These are phyloP conservation scores for Jordanella pulchra DNA, from an alignment of 2,797 vertebrate genomes.

Conservation along the genomic window DNA sequence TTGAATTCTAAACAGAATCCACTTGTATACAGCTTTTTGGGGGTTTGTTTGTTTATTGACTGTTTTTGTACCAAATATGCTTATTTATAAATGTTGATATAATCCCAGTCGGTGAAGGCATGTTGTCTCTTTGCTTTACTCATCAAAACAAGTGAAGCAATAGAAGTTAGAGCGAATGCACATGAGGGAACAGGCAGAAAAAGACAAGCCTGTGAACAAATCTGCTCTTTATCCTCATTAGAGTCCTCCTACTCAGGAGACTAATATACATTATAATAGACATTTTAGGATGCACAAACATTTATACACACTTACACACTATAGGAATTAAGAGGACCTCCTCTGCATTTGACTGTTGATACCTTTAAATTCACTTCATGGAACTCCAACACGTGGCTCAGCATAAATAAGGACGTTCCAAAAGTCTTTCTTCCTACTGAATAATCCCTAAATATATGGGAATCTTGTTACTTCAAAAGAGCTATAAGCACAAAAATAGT, in stretches of 20 bases:
- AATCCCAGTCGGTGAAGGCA: not conserved
- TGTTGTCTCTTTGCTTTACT: not conserved
- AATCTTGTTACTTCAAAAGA: not conserved
- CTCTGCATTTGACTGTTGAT: constrained; percentile 33
- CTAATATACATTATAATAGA: constrained; percentile 20
- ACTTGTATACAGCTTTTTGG: not conserved
- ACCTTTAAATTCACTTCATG: constrained; percentile 21
- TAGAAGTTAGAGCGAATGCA: not conserved
- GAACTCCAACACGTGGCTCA: not conserved
- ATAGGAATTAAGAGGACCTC: constrained; percentile 3
- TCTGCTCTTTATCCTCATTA: constrained; percentile 27
- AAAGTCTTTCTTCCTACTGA: constrained; percentile 9
- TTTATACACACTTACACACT: constrained; percentile 2
- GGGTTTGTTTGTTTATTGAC: not conserved
- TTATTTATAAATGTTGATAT: not conserved
- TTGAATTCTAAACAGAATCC: not conserved
- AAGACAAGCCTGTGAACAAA: not conserved
- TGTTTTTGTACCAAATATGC: not conserved
- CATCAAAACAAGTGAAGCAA: not conserved
- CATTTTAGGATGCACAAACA: not conserved
- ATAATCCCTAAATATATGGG: constrained; percentile 15
- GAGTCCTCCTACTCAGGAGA: constrained; percentile 34
- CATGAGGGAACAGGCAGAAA: not conserved
- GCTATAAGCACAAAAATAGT: too few relatives aligned
- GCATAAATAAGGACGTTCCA: constrained; percentile 8